These are phyloP conservation scores for Botia almorhae DNA, from an alignment of 2,797 vertebrate species.

Conservation along the genomic window DNA sequence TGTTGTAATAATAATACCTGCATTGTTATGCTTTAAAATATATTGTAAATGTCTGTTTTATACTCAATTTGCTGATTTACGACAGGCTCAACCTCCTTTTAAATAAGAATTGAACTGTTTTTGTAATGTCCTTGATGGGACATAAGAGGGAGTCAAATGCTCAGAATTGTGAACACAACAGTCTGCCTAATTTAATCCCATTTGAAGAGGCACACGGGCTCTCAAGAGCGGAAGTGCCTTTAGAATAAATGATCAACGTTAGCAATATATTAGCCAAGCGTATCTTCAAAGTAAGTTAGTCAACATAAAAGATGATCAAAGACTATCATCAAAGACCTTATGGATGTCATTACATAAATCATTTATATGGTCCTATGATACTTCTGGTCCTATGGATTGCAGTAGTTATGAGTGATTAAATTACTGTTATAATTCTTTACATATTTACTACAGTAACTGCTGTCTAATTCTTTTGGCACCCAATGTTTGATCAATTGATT, in stretches of 20 bases:
- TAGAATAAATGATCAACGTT: not conserved
- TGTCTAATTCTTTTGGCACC: conserved; percentile 66
- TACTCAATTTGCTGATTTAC: no score
- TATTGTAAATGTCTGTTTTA: not conserved
- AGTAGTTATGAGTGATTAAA: no score
- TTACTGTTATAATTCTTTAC: not conserved
- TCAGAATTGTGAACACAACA: conserved; percentile 62
- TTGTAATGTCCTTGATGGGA: not conserved
- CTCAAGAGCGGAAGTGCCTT: not conserved
- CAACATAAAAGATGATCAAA: no score
- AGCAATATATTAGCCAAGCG: not conserved
- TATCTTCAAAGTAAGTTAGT: not conserved
- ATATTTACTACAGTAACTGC: conserved; percentile 67
- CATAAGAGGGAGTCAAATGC: conserved; percentile 60
- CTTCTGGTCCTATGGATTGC: no score
- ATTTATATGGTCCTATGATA: not conserved
- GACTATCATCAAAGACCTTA: not conserved
- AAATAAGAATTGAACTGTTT: not conserved
- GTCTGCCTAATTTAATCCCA: conserved; percentile 4
- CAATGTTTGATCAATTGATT: conserved; percentile 70
- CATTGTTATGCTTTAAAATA: not conserved
- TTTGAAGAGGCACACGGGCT: not conserved
- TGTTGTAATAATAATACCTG: no score
- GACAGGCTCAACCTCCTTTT: no score
- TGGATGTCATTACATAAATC: not conserved